These are phyloP conservation scores for Ennomos fuscantarius DNA, from an alignment of 2,888 invertebrate species.

Conservation along the genomic window DNA sequence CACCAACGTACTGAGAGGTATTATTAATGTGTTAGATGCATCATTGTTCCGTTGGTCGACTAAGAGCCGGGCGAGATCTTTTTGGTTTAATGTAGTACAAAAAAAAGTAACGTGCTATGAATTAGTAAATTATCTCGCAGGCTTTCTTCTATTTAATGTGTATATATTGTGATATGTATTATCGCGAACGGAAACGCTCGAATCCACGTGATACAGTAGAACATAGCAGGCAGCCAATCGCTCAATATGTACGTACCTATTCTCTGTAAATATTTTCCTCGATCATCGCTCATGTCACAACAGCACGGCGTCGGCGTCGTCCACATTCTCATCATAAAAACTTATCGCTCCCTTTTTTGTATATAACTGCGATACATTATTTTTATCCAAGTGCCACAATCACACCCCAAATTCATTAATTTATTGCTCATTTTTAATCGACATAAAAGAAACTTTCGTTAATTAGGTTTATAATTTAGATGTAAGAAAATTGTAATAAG, in stretches of 20 bases:
- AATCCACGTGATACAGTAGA: conserved; percentile 71
- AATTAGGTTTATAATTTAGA: conserved; percentile 76
- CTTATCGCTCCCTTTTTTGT: conserved; percentile 49
- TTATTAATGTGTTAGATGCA: no score
- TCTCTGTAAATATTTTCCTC: conserved; percentile 68
- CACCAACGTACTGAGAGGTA: neutral
- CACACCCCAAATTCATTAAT: conserved; percentile 79
- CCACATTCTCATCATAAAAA: conserved; percentile 38
- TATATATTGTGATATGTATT: conserved; percentile 16
- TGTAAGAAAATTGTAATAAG: conserved; percentile 71
- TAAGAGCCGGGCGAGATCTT: neutral
- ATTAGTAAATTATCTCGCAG: neutral
- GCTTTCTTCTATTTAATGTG: conserved; percentile 4
- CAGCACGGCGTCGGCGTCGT: conserved; percentile 43
- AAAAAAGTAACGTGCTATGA: neutral
- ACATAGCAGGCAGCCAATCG: conserved; percentile 67
- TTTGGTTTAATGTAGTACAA: conserved; percentile 2
- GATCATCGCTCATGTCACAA: conserved; percentile 53
- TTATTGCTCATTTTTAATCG: conserved; percentile 77
- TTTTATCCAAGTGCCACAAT: conserved; percentile 69
- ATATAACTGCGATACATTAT: conserved; percentile 61
- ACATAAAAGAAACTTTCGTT: conserved; percentile 72
- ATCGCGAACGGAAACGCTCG: conserved; percentile 28
- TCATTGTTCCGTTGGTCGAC: neutral
- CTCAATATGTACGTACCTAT: conserved; percentile 60